Conservation (phyloP, 2,113 vertebrate genomes). For the Chaetorhynchus papuensis region DNA sequence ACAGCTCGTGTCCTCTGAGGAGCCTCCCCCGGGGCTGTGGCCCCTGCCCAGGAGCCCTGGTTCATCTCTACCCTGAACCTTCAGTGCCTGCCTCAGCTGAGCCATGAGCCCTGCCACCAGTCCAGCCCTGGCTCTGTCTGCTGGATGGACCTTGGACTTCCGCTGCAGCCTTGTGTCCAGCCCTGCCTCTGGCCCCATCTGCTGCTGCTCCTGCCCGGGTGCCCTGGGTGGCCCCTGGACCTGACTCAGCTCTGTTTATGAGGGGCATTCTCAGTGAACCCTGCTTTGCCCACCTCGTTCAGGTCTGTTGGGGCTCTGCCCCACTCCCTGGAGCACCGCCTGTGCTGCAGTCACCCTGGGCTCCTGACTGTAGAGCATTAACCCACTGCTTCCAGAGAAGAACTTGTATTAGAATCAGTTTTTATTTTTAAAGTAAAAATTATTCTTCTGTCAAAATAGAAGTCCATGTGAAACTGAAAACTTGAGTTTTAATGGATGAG, state of each 20-base stretch:
- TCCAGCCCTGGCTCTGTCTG: not conserved
- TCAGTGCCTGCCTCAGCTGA: not conserved
- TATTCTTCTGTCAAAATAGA: not conserved
- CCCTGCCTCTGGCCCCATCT: not conserved
- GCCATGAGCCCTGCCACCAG: not conserved
- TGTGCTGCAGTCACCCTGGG: not conserved
- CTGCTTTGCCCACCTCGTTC: not conserved
- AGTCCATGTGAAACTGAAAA: not conserved
- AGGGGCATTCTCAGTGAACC: rapidly evolving
- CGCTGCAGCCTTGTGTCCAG: not conserved
- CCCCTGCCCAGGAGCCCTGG: not conserved
- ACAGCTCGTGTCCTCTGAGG: not conserved
- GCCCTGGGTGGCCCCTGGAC: not conserved
- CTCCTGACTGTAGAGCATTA: not conserved
- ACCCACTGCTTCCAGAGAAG: not conserved
- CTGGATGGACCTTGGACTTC: not conserved
- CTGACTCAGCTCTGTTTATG: rapidly evolving
- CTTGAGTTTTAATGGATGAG: not conserved
- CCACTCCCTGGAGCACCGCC: not conserved
- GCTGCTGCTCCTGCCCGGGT: not conserved
- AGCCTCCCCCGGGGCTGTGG: not conserved
- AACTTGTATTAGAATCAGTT: not conserved
- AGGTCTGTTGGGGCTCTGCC: not conserved
- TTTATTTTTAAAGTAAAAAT: not conserved
- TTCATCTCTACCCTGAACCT: not conserved